These are phyloP conservation scores for Herpetotheres cachinnans DNA, from an alignment of 2,113 vertebrate genomes.

Conservation along the genomic window DNA sequence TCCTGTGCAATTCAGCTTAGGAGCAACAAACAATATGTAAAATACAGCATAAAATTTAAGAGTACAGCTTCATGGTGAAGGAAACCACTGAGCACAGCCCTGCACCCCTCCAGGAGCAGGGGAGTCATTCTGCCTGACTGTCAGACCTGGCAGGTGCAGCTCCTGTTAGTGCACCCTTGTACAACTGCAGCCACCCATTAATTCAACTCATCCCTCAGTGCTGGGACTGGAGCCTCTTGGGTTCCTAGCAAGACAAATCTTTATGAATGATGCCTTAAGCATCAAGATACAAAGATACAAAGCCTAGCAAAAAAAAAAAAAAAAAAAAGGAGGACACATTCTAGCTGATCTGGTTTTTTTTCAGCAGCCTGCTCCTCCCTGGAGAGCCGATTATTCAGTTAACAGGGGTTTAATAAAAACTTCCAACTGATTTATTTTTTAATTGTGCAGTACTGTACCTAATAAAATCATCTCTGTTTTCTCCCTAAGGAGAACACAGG, in stretches of 20 bases:
- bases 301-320: neutral
- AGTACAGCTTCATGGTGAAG: neutral
- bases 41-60: neutral
- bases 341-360: neutral
- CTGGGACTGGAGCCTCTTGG: neutral
- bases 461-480: neutral
- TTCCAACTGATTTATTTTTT: neutral
- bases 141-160: neutral
- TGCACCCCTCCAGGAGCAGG: accelerated
- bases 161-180: neutral
- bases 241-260: neutral
- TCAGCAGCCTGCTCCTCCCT: neutral
- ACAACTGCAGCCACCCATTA: neutral
- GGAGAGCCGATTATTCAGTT: neutral
- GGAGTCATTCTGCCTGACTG: neutral
- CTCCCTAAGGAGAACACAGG: neutral
- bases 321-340: neutral
- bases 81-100: neutral
- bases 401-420: neutral
- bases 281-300: neutral
- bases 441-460: neutral
- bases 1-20: neutral
- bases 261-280: neutral
- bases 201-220: neutral
- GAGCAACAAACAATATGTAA: neutral